phyloP scores from a whole-genome alignment of 1,140 invertebrate genomes.

The Rhyzopertha dominica region DNA sequence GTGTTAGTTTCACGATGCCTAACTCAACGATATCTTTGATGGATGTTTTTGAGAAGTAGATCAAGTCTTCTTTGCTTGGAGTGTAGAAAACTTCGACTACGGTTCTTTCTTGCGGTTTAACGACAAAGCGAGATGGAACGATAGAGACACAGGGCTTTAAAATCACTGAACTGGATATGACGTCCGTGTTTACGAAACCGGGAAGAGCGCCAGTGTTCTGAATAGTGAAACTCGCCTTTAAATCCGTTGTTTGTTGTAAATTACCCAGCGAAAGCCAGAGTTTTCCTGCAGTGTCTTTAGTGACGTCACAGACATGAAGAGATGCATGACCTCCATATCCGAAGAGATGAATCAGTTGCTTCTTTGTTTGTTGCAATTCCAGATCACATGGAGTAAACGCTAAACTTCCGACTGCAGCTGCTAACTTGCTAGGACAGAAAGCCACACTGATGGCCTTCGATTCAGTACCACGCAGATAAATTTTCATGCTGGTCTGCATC shows the following conservation, averaged over 20 bases:
- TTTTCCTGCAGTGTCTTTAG: slow-evolving; percentile 49
- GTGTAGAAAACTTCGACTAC: slow-evolving; percentile 23
- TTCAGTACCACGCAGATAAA: slow-evolving; percentile 48
- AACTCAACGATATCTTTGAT: slow-evolving; percentile 27
- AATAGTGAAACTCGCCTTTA: slow-evolving; percentile 44
- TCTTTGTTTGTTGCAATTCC: slow-evolving; percentile 36
- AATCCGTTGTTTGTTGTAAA: slow-evolving; percentile 42
- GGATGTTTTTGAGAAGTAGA: slow-evolving; percentile 24
- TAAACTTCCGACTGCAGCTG: slow-evolving; percentile 47
- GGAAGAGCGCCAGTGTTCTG: slow-evolving; percentile 48
- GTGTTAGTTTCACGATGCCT: slow-evolving; percentile 27
- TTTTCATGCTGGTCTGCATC: slow-evolving; percentile 28
- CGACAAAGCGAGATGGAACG: slow-evolving; percentile 22
- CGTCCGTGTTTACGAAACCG: slow-evolving; percentile 46
- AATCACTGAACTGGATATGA: slow-evolving; percentile 44
- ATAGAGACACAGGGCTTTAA: slow-evolving; percentile 27
- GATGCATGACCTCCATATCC: slow-evolving; percentile 50
- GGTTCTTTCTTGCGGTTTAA: slow-evolving; percentile 28
- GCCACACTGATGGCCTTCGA: slow-evolving; percentile 46
- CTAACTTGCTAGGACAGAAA: slow-evolving; percentile 46
- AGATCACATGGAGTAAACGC: slow-evolving; percentile 46
- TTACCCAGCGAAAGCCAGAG: slow-evolving; percentile 50
- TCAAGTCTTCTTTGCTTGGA: slow-evolving; percentile 27
- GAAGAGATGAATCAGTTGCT: slow-evolving; percentile 43
- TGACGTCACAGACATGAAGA: slow-evolving; percentile 46